Evolutionary conservation across 1,140 invertebrate species (phyloP).

Genomic region (Diploscapter pachys): DNA sequence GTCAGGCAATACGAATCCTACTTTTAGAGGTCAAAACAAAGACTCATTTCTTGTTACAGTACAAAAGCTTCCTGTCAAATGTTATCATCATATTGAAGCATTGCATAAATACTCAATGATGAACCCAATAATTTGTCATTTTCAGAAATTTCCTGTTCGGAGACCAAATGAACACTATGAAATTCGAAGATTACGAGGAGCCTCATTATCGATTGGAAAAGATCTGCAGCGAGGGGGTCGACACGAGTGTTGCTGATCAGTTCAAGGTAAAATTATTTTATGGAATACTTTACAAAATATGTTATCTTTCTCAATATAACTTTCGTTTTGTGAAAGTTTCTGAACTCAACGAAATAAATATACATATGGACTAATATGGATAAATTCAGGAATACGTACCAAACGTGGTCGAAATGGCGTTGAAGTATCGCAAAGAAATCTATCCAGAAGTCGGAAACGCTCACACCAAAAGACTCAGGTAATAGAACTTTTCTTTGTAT

Average conservation of each 20-base stretch:
- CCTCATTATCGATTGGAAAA: slow-evolving; percentile 13
- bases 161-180: slow-evolving; percentile 15
- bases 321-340: not conserved
- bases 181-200: slow-evolving; percentile 12
- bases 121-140: slow-evolving; percentile 4
- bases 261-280: slow-evolving; percentile 6
- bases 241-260: not conserved
- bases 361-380: not conserved
- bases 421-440: slow-evolving; percentile 43
- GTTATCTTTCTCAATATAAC: not conserved
- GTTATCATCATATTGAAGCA: no score
- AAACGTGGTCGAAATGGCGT: slow-evolving; percentile 44
- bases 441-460: slow-evolving; percentile 45
- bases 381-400: slow-evolving; percentile 36
- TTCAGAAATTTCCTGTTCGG: slow-evolving; percentile 25
- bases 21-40: no score
- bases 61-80: no score
- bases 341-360: not conserved
- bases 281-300: slow-evolving; percentile 3
- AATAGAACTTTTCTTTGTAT: no score
- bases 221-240: slow-evolving; percentile 15
- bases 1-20: no score
- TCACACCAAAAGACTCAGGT: slow-evolving; percentile 31
- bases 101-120: not conserved
- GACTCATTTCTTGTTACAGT: no score